Conservation (phyloP, 2,888 invertebrate genomes). For the Nezara viridula region DNA sequence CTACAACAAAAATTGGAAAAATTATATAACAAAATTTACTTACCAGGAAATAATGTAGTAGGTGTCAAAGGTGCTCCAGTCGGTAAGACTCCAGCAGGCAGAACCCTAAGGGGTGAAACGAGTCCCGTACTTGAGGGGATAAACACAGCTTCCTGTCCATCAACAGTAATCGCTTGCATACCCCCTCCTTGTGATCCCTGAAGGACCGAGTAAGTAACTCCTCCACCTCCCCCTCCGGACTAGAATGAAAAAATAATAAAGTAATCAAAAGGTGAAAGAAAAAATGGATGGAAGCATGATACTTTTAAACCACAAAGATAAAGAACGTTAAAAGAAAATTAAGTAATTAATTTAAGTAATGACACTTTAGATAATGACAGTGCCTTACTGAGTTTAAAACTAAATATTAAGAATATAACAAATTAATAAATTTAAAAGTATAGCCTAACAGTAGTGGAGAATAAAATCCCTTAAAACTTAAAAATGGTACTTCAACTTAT, state of each 20-base stretch:
- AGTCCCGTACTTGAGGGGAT: slow-evolving; percentile 82
- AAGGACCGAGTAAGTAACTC: slow-evolving; percentile 55
- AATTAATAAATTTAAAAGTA: too few species aligned
- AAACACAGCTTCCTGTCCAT: slow-evolving; percentile 93
- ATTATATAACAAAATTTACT: neutral
- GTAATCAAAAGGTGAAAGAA: neutral
- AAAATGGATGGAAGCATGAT: neutral
- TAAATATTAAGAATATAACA: too few species aligned
- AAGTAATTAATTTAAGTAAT: neutral
- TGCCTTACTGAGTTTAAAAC: too few species aligned
- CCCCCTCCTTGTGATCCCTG: slow-evolving; percentile 34
- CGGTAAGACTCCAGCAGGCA: slow-evolving; percentile 42
- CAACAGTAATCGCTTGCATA: slow-evolving; percentile 93
- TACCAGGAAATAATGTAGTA: slow-evolving; percentile 51
- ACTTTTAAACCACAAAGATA: neutral
- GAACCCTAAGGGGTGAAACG: slow-evolving; percentile 72
- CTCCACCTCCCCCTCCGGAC: slow-evolving; percentile 56
- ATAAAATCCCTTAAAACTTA: too few species aligned
- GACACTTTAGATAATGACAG: too few species aligned
- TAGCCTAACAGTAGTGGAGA: too few species aligned
- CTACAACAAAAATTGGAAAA: too few species aligned
- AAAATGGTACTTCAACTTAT: too few species aligned
- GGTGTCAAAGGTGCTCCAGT: neutral
- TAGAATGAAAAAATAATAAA: neutral
- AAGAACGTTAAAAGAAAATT: neutral